Base-by-base conservation (phyloP, 2,797 vertebrate species). In the Margarornis squamiger region DNA sequence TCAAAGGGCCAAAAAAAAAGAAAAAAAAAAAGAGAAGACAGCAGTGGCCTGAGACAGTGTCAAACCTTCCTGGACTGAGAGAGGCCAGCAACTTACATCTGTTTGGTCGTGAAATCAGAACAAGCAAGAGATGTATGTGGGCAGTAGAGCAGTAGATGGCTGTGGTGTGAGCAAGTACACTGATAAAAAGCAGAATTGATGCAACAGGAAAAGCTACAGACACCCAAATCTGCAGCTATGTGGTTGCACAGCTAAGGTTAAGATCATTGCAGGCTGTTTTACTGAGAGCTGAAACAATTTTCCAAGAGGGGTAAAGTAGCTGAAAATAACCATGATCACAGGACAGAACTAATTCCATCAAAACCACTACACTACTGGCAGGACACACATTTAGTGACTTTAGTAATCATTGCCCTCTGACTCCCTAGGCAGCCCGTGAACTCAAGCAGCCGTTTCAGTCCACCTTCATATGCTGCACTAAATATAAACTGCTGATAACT, bases 171-270 rank as follows among this genome's bases (percentile, higher is more conserved):
- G 49, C 32, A 73, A 73, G 51, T 7, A 55, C 7, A 0, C 21
- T 2, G 46, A 91, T 39, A 87, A 84, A 90, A 96, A 81, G 88
- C 72, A 95, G 92, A 93, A 96, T 86, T 79, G 79, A 88, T 26
- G 27, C 79, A 92, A 92, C 54, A 86, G 65, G 68, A 96, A 92
- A 57, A 75, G 76, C 5, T 23, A 0, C 65, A 94, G 84, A 89
- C 67, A 82, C 29, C 13, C 48, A 91, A 52, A 79, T 59, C 82
- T 86, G 36, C 3, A 58, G 59, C 17, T 36, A 54, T 4, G 5
- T 65, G 32, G 46, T 6, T 66, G n/a, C 70, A 75, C 72, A 58
- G 59, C 52, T n/a, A 43, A 92, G 77, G 48, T 78, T 81, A 65
- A 66, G 39, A 54, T 23, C 29, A 10, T 3, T 41, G 48, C 73